These are phyloP conservation scores for Microtus richardsoni DNA, from an alignment of 2,113 vertebrate genomes.

Conservation along the genomic window DNA sequence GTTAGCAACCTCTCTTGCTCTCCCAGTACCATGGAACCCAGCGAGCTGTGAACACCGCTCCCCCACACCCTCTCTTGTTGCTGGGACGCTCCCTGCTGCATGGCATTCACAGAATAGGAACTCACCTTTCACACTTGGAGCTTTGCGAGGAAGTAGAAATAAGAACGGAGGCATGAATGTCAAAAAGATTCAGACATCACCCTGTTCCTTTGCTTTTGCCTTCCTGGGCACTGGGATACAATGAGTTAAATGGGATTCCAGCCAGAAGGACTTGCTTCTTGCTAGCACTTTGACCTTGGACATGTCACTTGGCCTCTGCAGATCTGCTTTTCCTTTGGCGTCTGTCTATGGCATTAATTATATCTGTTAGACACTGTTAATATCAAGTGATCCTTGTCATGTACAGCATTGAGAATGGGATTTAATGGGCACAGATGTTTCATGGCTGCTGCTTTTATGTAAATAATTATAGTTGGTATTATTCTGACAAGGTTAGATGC, in stretches of 20 bases:
- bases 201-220: not conserved
- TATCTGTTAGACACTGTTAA: not conserved
- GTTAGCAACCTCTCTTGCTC: not conserved
- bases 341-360: not conserved
- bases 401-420: not conserved
- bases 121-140: not conserved
- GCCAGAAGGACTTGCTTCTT: not conserved
- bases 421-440: not conserved
- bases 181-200: not conserved
- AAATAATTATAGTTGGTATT: not conserved
- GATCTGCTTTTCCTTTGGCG: not conserved
- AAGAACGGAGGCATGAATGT: not conserved
- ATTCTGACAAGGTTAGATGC: not conserved
- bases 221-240: not conserved
- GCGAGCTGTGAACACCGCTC: not conserved
- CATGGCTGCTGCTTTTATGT: not conserved
- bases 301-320: not conserved
- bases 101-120: not conserved
- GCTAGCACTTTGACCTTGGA: not conserved
- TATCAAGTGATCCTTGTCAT: not conserved
- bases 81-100: not conserved
- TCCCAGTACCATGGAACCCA: not conserved
- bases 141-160: not conserved
- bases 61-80: not conserved
- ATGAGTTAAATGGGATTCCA: not conserved